Base-by-base conservation (phyloP, 2,888 invertebrate genomes). In the Apocheima hispidaria region DNA sequence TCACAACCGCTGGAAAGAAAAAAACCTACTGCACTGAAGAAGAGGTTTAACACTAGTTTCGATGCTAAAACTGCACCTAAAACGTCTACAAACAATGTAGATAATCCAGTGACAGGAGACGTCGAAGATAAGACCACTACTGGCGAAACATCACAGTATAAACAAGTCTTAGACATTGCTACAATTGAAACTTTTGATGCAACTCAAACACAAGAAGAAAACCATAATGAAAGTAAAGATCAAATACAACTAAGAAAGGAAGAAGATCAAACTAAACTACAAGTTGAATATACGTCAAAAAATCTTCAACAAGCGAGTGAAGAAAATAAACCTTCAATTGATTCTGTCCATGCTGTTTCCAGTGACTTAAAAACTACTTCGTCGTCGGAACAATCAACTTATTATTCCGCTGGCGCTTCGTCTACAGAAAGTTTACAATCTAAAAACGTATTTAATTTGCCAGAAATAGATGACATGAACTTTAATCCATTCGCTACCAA, bases 401-500 rank as follows among this genome's bases (percentile, higher is more conserved):
- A 86, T 64, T 81, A 70, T 61, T 82, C 87, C 18, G 78, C 75
- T 23, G 76, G 72, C 0, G 68, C 78, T 40, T 83, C 83, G 20
- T 84, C 84, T 44, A 71, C 65, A 59, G 84, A 84, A 43, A 77
- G 72, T 53, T 63, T 68, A 20, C 67, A 73, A 48, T 65, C 75
- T n/a, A 87, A 70, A 77, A 90, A 84, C 67, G 88, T 88, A 10
- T 89, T 88, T 62, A 90, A 90, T 63, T 67, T 90, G 41, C 90
- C 90, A 30, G 90, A 90, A 78, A 87, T 90, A 61, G 83, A 88
- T 66, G 87, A 87, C 51, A 71, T 74, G 9, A 81, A 83, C 62
- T 87, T 88, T 64, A 87, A 86, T 71, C 86, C 88, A 5, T 89
- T 90, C 77, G 78, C 74, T n/a, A 78, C 84, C 0, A 88, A 84